phyloP scores from a whole-genome alignment of 2,888 invertebrate genomes.

The Galeopsomyia nigrocyanea region DNA sequence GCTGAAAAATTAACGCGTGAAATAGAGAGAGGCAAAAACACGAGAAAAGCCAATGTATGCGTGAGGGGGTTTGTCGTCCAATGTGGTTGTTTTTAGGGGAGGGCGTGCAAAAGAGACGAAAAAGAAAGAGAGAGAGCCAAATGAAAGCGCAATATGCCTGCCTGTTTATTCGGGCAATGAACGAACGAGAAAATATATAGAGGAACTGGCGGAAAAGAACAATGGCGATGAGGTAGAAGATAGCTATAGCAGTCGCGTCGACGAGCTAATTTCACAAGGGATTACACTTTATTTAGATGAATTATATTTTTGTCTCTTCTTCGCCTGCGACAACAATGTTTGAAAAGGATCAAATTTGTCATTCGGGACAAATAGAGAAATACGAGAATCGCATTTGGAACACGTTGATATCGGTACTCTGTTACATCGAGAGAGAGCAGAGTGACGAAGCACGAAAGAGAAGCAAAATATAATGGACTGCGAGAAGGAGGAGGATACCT shows the following conservation, averaged over 20 bases:
- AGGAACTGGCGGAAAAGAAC: slow-evolving; percentile 6
- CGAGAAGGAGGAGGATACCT: slow-evolving; percentile 5
- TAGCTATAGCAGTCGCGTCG: no score
- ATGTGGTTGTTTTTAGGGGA: not conserved
- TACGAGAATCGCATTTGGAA: no score
- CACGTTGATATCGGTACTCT: no score
- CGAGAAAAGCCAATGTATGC: not conserved
- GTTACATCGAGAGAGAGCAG: not conserved
- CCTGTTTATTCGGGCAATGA: slow-evolving; percentile 45
- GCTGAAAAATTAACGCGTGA: slow-evolving; percentile 30
- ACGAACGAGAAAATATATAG: slow-evolving; percentile 13
- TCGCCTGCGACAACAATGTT: no score
- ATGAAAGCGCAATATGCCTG: slow-evolving; percentile 37
- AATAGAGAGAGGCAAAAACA: not conserved
- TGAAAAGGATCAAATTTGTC: no score
- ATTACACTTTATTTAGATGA: no score
- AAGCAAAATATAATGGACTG: slow-evolving; percentile 20
- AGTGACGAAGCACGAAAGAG: slow-evolving; percentile 13
- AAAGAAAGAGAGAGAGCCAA: slow-evolving; percentile 9
- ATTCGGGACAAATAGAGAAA: no score
- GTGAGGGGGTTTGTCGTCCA: no score
- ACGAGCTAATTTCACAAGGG: no score
- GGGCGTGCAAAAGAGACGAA: not conserved
- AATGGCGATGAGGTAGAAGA: no score
- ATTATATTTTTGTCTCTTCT: no score